phyloP scores from a whole-genome alignment of 2,113 vertebrate genomes.

The Zosterops japonicus region DNA sequence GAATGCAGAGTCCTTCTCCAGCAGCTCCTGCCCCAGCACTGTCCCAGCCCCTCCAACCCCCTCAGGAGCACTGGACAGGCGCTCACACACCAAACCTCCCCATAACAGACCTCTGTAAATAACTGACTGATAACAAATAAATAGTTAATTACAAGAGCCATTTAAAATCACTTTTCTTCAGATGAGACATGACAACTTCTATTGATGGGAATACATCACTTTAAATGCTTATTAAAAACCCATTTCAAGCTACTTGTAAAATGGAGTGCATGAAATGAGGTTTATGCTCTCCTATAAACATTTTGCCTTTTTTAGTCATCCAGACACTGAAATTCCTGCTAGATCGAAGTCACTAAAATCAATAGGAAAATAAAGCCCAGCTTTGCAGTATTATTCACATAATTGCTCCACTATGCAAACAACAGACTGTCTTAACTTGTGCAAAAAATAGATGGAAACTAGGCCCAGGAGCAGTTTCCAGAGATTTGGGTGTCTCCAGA shows the following conservation, averaged over 20 bases:
- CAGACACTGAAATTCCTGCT: not conserved
- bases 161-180: slow-evolving; percentile 11
- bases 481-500: not conserved
- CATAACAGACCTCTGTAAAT: not conserved
- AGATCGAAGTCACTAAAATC: not conserved
- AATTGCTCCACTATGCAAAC: not conserved
- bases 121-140: not conserved
- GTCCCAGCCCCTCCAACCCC: not conserved
- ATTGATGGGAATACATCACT: not conserved
- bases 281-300: not conserved
- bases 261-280: not conserved
- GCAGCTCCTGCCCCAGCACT: not conserved
- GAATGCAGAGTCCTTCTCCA: not conserved
- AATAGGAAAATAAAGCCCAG: not conserved
- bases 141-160: slow-evolving; percentile 15
- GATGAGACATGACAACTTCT: not conserved
- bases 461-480: not conserved
- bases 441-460: not conserved
- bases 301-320: not conserved
- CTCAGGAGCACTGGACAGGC: not conserved
- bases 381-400: not conserved
- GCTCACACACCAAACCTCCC: not conserved
- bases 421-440: not conserved
- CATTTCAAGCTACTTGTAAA: not conserved
- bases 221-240: slow-evolving; percentile 24